These are phyloP conservation scores for Pterocles burchelli DNA, from an alignment of 2,113 vertebrate species.

Conservation along the genomic window DNA sequence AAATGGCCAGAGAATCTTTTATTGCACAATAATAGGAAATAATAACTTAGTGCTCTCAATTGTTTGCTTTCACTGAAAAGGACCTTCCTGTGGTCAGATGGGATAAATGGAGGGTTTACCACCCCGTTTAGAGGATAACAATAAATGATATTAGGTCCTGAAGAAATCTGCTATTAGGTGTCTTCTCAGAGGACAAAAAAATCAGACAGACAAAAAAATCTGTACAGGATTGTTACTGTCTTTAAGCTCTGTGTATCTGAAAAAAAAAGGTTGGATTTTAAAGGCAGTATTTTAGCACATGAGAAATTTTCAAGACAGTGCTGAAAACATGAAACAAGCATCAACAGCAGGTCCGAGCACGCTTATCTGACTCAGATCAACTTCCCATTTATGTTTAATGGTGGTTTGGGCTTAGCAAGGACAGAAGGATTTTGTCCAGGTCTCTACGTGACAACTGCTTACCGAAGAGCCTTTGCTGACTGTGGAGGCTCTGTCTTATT, in stretches of 20 bases:
- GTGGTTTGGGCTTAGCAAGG: neutral
- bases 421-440: neutral
- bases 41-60: slow-evolving; percentile 3
- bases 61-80: slow-evolving; percentile 11
- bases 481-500: neutral
- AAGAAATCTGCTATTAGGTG: neutral
- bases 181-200: neutral
- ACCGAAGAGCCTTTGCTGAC: neutral
- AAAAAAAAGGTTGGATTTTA: neutral
- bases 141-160: neutral
- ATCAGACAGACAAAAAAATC: too few relatives aligned
- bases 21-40: slow-evolving; percentile 56
- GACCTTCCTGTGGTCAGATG: neutral
- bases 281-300: neutral
- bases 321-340: neutral
- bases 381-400: neutral
- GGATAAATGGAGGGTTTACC: neutral
- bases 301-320: neutral
- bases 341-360: neutral
- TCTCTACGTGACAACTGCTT: neutral
- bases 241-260: neutral
- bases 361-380: neutral
- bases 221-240: neutral
- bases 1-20: neutral
- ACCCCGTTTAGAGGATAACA: neutral